These are phyloP conservation scores for Entomyzon cyanotis DNA, from an alignment of 2,113 vertebrate species.

Conservation along the genomic window DNA sequence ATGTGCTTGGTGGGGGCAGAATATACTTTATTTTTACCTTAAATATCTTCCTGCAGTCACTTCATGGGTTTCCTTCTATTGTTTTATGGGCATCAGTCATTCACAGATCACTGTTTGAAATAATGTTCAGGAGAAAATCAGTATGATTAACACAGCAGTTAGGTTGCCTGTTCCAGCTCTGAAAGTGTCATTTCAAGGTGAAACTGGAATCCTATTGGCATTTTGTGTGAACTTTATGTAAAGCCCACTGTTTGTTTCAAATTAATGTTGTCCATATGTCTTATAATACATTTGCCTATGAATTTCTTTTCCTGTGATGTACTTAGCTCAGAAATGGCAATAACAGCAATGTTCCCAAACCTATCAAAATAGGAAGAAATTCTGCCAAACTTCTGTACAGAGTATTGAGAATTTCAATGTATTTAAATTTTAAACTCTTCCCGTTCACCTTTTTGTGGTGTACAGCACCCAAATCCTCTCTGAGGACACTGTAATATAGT, in stretches of 20 bases:
- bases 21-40: neutral
- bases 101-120: constrained; percentile 21
- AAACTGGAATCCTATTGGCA: neutral
- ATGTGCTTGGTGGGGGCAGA: neutral
- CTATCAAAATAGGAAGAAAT: neutral
- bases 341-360: neutral
- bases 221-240: neutral
- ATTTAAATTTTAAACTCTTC: neutral
- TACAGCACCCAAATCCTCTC: neutral
- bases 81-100: neutral
- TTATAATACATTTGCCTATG: neutral
- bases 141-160: constrained; percentile 46
- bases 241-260: neutral
- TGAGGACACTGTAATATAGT: neutral
- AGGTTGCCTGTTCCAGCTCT: neutral
- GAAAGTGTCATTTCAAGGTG: neutral
- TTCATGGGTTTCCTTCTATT: neutral
- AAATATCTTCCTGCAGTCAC: neutral
- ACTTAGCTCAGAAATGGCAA: neutral
- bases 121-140: constrained; percentile 7
- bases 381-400: neutral
- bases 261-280: neutral
- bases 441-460: neutral
- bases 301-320: neutral
- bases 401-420: neutral